These are phyloP conservation scores for Oreotragus oreotragus DNA, from an alignment of 2,113 vertebrate genomes.

Conservation along the genomic window DNA sequence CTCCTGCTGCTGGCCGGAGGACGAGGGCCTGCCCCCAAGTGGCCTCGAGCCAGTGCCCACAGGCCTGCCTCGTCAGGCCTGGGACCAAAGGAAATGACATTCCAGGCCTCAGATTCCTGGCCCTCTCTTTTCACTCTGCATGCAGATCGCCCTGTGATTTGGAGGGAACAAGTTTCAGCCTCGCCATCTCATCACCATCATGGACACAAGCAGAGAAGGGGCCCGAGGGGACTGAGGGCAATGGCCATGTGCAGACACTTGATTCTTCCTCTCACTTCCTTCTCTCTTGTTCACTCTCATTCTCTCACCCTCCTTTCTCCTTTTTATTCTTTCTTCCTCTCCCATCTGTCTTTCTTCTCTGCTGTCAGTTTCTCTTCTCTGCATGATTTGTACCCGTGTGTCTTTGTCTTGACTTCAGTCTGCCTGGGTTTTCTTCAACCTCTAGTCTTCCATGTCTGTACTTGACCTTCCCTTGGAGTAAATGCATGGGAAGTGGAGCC, in stretches of 20 bases:
- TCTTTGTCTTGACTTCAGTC: not conserved
- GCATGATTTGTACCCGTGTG: not conserved
- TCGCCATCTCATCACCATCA: not conserved
- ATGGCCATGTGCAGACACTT: not conserved
- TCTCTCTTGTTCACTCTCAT: not conserved
- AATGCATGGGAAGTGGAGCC: not conserved
- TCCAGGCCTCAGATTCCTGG: not conserved
- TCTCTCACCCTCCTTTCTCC: not conserved
- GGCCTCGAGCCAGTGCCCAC: slow-evolving; percentile 9
- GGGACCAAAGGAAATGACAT: not conserved
- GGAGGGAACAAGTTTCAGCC: not conserved
- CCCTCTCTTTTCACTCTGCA: not conserved
- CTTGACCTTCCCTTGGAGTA: not conserved
- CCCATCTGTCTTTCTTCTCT: not conserved
- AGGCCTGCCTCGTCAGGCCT: not conserved
- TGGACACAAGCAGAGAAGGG: not conserved
- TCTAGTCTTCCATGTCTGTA: not conserved
- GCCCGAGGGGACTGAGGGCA: not conserved
- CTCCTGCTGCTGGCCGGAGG: not conserved
- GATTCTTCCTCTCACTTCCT: not conserved
- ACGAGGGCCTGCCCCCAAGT: not conserved
- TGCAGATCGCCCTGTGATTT: not conserved
- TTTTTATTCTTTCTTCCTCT: not conserved
- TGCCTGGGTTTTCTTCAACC: not conserved
- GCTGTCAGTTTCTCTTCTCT: not conserved